A percentile compares a stretch with the other conserved stretches of the same genome.
Conservation (phyloP, 2,888 invertebrate genomes). For the Lasioglossum vierecki region DNA sequence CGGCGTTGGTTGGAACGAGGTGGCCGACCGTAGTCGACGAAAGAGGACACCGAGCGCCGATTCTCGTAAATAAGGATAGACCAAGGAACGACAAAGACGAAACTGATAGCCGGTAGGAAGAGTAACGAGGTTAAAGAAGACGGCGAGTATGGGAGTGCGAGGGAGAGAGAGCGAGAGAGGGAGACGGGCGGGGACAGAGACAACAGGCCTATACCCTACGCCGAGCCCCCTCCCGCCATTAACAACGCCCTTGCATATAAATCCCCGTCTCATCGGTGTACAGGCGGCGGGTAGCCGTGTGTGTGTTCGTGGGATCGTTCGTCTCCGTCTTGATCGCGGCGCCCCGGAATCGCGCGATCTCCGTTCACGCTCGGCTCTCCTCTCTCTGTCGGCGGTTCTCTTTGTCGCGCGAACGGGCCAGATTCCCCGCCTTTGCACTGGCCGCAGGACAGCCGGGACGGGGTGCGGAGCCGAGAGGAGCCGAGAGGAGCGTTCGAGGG, state of each 20-base stretch:
- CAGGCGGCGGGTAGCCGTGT: conserved; percentile 40
- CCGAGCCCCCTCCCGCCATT: conserved; percentile 79
- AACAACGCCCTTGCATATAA: conserved; percentile 84
- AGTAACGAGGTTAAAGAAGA: conserved; percentile 50
- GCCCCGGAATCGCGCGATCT: conserved; percentile 49
- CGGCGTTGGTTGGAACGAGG: conserved; percentile 23
- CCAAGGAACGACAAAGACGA: conserved; percentile 43
- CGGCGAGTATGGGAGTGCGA: neutral
- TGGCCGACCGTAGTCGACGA: neutral
- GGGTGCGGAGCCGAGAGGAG: conserved; percentile 55
- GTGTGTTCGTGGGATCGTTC: conserved; percentile 59
- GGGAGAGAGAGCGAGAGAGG: conserved; percentile 35
- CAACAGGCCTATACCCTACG: conserved; percentile 66
- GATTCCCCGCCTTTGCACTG: conserved; percentile 75
- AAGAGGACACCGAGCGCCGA: conserved; percentile 35
- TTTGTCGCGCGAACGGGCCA: conserved; percentile 66
- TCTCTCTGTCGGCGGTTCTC: conserved; percentile 57
- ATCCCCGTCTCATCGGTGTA: conserved; percentile 78
- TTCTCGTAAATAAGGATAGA: conserved; percentile 61
- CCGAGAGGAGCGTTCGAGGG: conserved; percentile 56
- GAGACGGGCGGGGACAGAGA: conserved; percentile 43
- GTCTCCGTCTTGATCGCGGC: conserved; percentile 69
- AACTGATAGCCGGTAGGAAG: conserved; percentile 28
- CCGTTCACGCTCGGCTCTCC: conserved; percentile 44
- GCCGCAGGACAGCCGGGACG: conserved; percentile 68